Percentiles rank a stretch among this genome's conserved stretches.
Evolutionary conservation across 2,113 vertebrate genomes (phyloP).

Genomic region (Sakesphorus luctuosus): DNA sequence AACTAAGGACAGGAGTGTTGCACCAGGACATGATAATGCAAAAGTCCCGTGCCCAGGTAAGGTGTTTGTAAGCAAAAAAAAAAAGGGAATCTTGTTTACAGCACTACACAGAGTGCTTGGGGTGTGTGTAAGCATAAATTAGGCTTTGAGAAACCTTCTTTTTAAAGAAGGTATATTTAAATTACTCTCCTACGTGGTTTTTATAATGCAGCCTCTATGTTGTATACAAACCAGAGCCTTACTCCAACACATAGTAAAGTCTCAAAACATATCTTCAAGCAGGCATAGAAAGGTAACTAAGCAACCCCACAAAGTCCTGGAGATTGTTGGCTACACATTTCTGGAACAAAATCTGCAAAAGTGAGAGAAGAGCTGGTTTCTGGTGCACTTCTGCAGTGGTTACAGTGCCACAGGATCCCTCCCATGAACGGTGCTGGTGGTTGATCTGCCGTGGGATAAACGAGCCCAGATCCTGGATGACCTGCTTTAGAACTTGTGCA

Average conservation of each 20-base stretch:
- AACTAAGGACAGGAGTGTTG: constrained; percentile 51
- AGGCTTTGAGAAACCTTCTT: constrained; percentile 52
- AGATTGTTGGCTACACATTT: constrained; percentile 54
- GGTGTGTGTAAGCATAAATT: background rate
- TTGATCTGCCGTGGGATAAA: background rate
- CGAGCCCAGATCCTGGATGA: background rate
- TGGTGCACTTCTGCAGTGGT: background rate
- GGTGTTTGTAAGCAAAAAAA: background rate
- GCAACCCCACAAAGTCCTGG: constrained; percentile 61
- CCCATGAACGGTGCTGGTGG: background rate
- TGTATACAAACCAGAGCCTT: constrained; percentile 77
- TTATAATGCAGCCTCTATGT: constrained; percentile 63
- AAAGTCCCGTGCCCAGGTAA: constrained; percentile 44
- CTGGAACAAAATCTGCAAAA: constrained; percentile 56
- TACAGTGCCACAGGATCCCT: background rate
- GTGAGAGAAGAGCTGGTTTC: constrained; percentile 1
- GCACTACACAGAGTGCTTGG: constrained; percentile 10
- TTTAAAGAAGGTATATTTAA: constrained; percentile 62
- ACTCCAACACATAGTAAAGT: constrained; percentile 76
- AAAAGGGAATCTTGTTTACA: background rate
- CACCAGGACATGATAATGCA: constrained; percentile 41
- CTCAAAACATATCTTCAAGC: constrained; percentile 72
- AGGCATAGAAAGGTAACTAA: constrained; percentile 71
- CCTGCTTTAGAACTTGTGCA: background rate
- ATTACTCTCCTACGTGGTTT: constrained; percentile 60